Evolutionary conservation across 1,140 invertebrate genomes (phyloP), one percentile per base, ranked within the genome.

Genomic region (Delia radicum): DNA sequence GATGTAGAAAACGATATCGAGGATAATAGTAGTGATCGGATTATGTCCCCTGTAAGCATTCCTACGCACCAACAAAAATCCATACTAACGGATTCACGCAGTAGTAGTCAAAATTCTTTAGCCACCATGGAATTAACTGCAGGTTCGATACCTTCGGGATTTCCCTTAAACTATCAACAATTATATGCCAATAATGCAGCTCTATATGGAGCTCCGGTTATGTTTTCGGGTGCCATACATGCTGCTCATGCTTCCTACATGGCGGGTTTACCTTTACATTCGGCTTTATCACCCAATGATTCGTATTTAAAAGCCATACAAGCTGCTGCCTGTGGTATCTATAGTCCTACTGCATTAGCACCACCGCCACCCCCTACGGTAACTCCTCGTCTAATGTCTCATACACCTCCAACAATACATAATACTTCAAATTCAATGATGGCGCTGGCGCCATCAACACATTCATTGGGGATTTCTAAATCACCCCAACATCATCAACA

Each of bases 261-360:
- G 65, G 29, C 65, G 0, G 65, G 65, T 3, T 18, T 69, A 21
- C 65, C 65, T 10, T 12, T 69, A 21, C 65, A 69, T 37, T 28
- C 65, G 13, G 72, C 72, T 69, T 8, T 69, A 24, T 46, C 75
- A 33, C 63, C 61, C 5, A 29, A 46, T 33, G 61, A 73, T 55
- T 42, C 46, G 10, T 76, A 76, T 33, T 48, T 76, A 0, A 74
- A 76, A 24, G 75, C 75, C 27, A 26, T 76, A 46, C 75, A 76
- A 18, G 71, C 46, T 12, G 75, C 75, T 3, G 72, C 69, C 0
- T 72, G 69, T 10, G 75, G 69, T 1, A 61, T 67, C 13, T 76
- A 55, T 28, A 61, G 48, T 69, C 72, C 63, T 7, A 28, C 62
- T 24, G 46, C 46, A 8, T 55, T 73, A n/a, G 18, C 21, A 12